These are phyloP conservation scores for Heliconius eleuchia DNA, from an alignment of 1,140 invertebrate genomes.

Conservation along the genomic window DNA sequence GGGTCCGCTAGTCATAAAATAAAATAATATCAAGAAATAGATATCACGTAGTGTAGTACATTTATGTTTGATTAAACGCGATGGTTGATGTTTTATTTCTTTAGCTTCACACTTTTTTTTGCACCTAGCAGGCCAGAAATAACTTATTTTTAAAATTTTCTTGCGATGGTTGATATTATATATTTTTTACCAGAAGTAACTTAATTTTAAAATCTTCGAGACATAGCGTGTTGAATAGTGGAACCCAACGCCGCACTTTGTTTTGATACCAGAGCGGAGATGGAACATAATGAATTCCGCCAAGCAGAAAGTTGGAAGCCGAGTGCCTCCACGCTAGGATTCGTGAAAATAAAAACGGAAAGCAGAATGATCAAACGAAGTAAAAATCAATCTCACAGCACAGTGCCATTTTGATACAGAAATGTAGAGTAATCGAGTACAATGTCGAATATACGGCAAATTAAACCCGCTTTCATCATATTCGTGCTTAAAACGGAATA, in stretches of 20 bases:
- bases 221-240: neutral
- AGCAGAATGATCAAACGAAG: neutral
- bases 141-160: too few species aligned
- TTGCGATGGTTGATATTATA: too few species aligned
- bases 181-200: too few species aligned
- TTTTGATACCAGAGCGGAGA: neutral
- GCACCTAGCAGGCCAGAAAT: too few species aligned
- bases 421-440: neutral
- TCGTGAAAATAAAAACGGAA: neutral
- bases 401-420: neutral
- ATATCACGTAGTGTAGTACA: too few species aligned
- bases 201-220: neutral
- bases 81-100: too few species aligned
- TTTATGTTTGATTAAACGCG: too few species aligned
- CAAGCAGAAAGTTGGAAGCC: neutral
- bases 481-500: conserved; percentile 52
- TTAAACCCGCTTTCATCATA: conserved; percentile 36
- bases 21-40: too few species aligned
- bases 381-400: neutral
- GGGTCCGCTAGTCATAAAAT: too few species aligned
- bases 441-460: conserved; percentile 16
- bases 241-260: neutral
- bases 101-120: too few species aligned
- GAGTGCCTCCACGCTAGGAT: neutral
- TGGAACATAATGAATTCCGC: neutral